phyloP scores from a whole-genome alignment of 2,797 vertebrate species.

The Thamnophis elegans region DNA sequence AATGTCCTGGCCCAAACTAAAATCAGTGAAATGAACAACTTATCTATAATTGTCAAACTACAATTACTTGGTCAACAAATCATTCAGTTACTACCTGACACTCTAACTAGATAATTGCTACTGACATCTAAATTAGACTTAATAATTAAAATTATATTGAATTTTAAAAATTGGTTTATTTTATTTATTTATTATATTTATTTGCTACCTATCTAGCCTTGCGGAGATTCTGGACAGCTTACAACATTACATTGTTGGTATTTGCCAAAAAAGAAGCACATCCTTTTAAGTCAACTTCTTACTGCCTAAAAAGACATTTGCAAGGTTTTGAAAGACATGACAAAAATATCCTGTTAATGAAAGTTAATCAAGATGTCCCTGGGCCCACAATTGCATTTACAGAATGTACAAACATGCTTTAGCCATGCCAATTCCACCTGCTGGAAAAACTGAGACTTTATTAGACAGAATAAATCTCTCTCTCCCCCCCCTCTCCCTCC shows the following conservation, averaged over 20 bases:
- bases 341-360: neutral
- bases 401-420: neutral
- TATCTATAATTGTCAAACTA: neutral
- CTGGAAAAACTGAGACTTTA: neutral
- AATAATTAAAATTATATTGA: neutral
- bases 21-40: neutral
- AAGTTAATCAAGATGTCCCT: neutral
- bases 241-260: neutral
- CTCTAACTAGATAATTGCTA: neutral
- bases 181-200: neutral
- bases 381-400: neutral
- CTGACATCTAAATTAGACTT: neutral
- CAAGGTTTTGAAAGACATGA: neutral
- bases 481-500: no score
- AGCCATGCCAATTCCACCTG: neutral
- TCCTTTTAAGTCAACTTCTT: neutral
- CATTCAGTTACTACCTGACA: neutral
- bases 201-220: neutral
- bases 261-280: neutral
- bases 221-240: neutral
- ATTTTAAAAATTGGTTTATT: neutral
- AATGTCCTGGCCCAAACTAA: neutral
- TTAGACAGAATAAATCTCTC: no score
- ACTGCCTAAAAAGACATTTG: neutral
- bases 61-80: neutral